A percentile compares a stretch with the other conserved stretches of the same genome.
phyloP scores from a whole-genome alignment of 2,797 vertebrate species.

The Nasua narica region DNA sequence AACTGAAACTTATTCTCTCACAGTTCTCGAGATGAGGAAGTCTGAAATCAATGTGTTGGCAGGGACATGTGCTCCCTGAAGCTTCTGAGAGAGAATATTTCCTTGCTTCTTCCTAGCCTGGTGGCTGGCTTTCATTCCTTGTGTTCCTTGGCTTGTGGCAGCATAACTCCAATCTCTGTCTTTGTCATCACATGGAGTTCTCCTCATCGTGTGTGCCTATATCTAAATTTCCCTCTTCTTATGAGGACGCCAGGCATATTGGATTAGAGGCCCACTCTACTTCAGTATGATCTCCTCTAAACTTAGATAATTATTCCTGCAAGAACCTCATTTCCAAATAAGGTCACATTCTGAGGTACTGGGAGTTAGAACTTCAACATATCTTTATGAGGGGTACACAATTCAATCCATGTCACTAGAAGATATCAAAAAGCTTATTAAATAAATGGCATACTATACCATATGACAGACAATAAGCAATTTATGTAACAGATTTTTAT shows the following conservation, averaged over 20 bases:
- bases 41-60: neutral
- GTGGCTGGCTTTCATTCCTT: neutral
- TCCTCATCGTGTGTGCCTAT: neutral
- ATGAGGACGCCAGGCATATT: neutral
- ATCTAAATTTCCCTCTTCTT: neutral
- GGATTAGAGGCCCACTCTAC: neutral
- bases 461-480: neutral
- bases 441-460: neutral
- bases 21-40: neutral
- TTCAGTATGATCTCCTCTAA: neutral
- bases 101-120: neutral
- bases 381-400: neutral
- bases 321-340: neutral
- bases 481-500: neutral
- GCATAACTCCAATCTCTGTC: neutral
- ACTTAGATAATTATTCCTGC: neutral
- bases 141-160: neutral
- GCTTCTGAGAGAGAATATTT: neutral
- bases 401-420: neutral
- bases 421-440: neutral
- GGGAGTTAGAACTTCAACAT: neutral
- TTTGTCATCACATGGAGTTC: neutral
- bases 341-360: neutral
- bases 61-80: neutral
- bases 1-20: neutral